A percentile compares a stretch with the other conserved stretches of the same genome.
These are phyloP conservation scores for Anaspis maculata DNA, from an alignment of 2,888 invertebrate species.

Conservation along the genomic window DNA sequence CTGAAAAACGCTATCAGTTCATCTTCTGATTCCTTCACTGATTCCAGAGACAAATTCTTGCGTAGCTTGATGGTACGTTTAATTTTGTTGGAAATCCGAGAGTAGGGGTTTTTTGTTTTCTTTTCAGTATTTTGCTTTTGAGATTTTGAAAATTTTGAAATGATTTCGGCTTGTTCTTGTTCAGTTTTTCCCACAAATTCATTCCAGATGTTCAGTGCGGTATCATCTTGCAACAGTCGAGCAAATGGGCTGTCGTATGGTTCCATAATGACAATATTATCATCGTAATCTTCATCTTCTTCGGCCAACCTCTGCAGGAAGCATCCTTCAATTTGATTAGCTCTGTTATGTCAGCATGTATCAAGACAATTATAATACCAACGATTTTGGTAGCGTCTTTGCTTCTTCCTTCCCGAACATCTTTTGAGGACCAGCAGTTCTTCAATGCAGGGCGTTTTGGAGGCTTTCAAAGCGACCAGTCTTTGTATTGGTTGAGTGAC, in stretches of 20 bases:
- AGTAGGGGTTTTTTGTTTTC: slow-evolving; percentile 18
- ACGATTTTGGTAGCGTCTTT: slow-evolving; percentile 30
- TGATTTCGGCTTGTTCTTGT: slow-evolving; percentile 27
- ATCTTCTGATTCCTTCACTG: slow-evolving; percentile 25
- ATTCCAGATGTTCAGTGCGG: slow-evolving; percentile 31
- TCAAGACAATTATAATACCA: slow-evolving; percentile 10
- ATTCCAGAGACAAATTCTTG: slow-evolving; percentile 28
- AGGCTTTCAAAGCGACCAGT: slow-evolving; percentile 11
- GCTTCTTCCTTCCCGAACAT: slow-evolving; percentile 28
- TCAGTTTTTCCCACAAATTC: slow-evolving; percentile 31
- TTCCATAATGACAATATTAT: slow-evolving; percentile 25
- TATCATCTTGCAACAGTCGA: slow-evolving; percentile 25
- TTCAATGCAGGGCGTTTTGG: slow-evolving; percentile 17
- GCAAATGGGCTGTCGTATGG: slow-evolving; percentile 29
- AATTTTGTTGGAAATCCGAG: slow-evolving; percentile 28
- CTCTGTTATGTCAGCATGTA: slow-evolving; percentile 1
- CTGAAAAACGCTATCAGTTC: slow-evolving; percentile 29
- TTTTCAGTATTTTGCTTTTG: slow-evolving; percentile 3
- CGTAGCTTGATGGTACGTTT: slow-evolving; percentile 30
- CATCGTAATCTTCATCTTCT: slow-evolving; percentile 21
- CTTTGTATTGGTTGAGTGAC: slow-evolving; percentile 19
- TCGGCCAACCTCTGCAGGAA: slow-evolving; percentile 28
- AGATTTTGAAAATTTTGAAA: neutral
- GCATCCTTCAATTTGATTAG: slow-evolving; percentile 18
- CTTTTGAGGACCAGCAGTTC: slow-evolving; percentile 22